Conservation (phyloP, 2,113 vertebrate species). For the Hippocampus guttulatus region DNA sequence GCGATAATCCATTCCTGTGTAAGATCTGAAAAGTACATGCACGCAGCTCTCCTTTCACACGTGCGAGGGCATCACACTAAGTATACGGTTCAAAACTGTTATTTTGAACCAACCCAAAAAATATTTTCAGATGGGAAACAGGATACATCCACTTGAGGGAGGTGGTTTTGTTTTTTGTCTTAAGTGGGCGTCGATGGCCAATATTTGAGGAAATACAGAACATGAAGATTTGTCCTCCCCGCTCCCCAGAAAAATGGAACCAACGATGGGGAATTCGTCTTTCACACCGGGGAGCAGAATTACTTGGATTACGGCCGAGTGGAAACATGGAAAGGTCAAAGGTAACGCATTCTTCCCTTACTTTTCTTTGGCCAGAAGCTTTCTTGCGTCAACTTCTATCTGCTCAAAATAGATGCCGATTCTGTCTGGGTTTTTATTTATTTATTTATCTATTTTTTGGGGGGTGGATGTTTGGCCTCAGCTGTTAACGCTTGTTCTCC, state of each 20-base stretch:
- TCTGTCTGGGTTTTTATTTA: not conserved
- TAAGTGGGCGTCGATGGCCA: not conserved
- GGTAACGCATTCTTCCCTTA: slow-evolving; percentile 63
- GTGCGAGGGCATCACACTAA: no score
- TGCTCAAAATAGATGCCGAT: not conserved
- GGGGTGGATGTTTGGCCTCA: not conserved
- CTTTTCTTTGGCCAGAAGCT: slow-evolving; percentile 13
- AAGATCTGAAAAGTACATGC: not conserved
- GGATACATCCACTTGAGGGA: not conserved
- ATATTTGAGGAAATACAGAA: not conserved
- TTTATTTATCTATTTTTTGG: not conserved
- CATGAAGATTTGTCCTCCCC: slow-evolving; percentile 1
- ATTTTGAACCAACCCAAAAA: no score
- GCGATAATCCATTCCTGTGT: not conserved
- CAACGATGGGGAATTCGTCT: slow-evolving; percentile 83
- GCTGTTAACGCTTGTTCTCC: not conserved
- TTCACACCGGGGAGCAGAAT: slow-evolving; percentile 79
- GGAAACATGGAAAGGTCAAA: slow-evolving; percentile 84
- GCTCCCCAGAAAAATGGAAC: slow-evolving; percentile 84
- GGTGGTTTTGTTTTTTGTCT: not conserved
- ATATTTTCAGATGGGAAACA: not conserved
- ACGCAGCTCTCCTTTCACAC: no score
- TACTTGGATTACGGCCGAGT: slow-evolving; percentile 88
- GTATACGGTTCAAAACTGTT: no score
- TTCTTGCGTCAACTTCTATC: slow-evolving; percentile 13